Percentiles rank a stretch among this genome's conserved stretches.
phyloP scores from a whole-genome alignment of 2,888 invertebrate genomes.

The Hetaerina titia region DNA sequence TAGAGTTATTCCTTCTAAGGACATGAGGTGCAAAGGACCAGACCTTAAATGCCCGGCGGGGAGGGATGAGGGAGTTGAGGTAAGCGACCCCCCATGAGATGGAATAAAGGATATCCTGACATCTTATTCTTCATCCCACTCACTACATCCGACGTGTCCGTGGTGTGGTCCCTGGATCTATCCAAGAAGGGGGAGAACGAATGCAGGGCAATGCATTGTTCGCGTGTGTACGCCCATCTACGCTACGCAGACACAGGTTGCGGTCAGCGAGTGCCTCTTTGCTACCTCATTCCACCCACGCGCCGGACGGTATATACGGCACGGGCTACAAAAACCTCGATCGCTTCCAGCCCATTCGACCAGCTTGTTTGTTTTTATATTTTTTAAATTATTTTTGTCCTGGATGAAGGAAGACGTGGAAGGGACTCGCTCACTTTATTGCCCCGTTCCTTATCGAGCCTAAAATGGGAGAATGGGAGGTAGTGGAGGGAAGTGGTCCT shows the following conservation, averaged over 20 bases:
- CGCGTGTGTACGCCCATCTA: no score
- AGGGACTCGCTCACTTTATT: conserved; percentile 49
- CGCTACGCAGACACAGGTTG: no score
- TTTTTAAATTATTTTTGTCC: conserved; percentile 14
- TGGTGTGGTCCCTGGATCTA: neutral
- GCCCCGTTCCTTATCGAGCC: conserved; percentile 52
- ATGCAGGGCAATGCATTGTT: no score
- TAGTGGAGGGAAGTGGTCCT: conserved; percentile 46
- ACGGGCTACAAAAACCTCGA: neutral
- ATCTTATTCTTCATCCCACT: neutral
- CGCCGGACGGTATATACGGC: neutral
- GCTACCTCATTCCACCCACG: neutral
- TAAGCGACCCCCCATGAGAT: neutral
- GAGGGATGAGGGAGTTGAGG: neutral
- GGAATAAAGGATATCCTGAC: neutral
- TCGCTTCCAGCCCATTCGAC: neutral
- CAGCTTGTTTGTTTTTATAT: neutral
- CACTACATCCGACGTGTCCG: no score
- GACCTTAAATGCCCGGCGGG: neutral
- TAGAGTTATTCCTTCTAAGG: neutral
- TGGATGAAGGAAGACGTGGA: neutral
- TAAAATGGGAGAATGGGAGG: conserved; percentile 25
- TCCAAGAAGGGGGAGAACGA: no score
- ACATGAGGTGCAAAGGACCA: neutral
- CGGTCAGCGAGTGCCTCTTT: no score